phyloP scores from a whole-genome alignment of 1,140 invertebrate species.

The Tetranychus cinnabarinus region DNA sequence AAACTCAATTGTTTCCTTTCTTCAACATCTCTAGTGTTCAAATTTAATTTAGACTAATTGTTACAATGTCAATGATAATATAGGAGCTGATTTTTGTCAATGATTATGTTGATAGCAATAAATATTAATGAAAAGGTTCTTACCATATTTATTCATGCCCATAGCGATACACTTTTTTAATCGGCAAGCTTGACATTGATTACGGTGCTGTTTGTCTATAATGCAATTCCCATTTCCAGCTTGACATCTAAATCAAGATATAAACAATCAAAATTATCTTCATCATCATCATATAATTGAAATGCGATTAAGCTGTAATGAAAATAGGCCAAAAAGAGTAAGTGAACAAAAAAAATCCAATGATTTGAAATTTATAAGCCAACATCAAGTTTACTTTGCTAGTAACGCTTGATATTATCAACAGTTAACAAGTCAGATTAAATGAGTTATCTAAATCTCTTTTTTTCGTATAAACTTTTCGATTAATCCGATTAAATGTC shows the following conservation, averaged over 20 bases:
- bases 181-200: conserved; percentile 92
- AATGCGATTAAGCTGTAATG: neutral
- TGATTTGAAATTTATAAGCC: too few species aligned
- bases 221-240: conserved; percentile 81
- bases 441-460: too few species aligned
- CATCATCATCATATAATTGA: neutral
- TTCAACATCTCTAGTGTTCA: neutral
- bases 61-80: too few species aligned
- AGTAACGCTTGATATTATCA: too few species aligned
- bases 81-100: neutral
- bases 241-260: conserved; percentile 51
- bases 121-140: conserved; percentile 21
- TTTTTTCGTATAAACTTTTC: too few species aligned
- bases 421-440: too few species aligned
- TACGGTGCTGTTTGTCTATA: conserved; percentile 93
- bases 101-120: conserved; percentile 12
- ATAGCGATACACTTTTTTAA: conserved; percentile 92
- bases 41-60: too few species aligned
- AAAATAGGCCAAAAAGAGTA: too few species aligned
- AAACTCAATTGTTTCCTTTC: neutral
- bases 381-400: too few species aligned
- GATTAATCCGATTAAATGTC: too few species aligned
- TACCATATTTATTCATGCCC: conserved; percentile 99
- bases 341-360: too few species aligned
- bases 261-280: neutral